Evolutionary conservation across 1,140 invertebrate species (phyloP).

Genomic region (Lepeophtheirus salmonis): DNA sequence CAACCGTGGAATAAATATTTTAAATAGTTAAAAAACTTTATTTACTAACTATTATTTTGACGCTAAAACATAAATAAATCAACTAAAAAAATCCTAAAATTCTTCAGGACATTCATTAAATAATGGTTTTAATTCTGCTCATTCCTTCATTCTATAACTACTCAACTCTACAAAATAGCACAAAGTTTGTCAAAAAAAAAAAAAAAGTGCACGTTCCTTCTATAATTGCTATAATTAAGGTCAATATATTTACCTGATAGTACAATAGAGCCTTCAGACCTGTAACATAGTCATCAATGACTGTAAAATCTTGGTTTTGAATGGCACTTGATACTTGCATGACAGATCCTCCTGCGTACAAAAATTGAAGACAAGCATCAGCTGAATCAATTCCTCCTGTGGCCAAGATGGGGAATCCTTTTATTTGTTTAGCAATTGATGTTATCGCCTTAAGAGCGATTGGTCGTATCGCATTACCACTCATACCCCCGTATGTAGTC

Average conservation of each 20-base stretch:
- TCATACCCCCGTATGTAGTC: slow-evolving; percentile 91
- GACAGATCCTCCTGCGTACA: slow-evolving; percentile 71
- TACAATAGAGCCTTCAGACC: slow-evolving; percentile 79
- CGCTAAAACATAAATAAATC: too few species aligned
- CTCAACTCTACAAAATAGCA: too few species aligned
- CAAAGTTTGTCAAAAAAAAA: too few species aligned
- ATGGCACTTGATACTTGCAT: slow-evolving; percentile 76
- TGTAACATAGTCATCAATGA: slow-evolving; percentile 79
- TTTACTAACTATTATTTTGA: too few species aligned
- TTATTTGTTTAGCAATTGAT: slow-evolving; percentile 55
- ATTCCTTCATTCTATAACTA: too few species aligned
- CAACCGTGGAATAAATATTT: too few species aligned
- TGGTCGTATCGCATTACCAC: slow-evolving; percentile 83
- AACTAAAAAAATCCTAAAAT: too few species aligned
- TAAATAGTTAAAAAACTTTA: too few species aligned
- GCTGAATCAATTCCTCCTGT: slow-evolving; percentile 93
- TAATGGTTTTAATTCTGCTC: too few species aligned
- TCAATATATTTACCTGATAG: slow-evolving; percentile 39
- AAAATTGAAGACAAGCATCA: slow-evolving; percentile 74
- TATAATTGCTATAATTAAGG: too few species aligned
- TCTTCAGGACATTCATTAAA: too few species aligned
- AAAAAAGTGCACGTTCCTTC: neutral
- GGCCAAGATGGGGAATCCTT: slow-evolving; percentile 76
- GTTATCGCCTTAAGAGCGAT: slow-evolving; percentile 76
- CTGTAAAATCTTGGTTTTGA: slow-evolving; percentile 93